A percentile compares a stretch with the other conserved stretches of the same genome.
Conservation (phyloP, 1,140 invertebrate species). For the Listronotus oregonensis region DNA sequence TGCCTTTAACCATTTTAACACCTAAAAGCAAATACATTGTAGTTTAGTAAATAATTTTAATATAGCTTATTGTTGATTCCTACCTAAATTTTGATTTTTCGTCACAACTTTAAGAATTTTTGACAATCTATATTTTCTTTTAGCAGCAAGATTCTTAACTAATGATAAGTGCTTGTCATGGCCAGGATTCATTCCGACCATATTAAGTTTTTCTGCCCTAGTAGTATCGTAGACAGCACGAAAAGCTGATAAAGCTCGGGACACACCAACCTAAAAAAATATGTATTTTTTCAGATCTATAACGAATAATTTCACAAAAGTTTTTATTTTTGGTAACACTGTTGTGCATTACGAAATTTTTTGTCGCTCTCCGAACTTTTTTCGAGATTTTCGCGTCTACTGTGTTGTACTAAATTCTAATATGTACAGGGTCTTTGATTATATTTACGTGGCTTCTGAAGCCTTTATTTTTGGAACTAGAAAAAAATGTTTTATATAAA, state of each 20-base stretch:
- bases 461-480: too few relatives aligned
- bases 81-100: conserved; percentile 51
- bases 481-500: too few relatives aligned
- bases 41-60: too few relatives aligned
- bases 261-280: conserved; percentile 62
- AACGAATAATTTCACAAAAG: background rate
- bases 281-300: background rate
- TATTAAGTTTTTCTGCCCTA: conserved; percentile 54
- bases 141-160: conserved; percentile 44
- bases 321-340: conserved; percentile 1
- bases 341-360: background rate
- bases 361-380: too few relatives aligned
- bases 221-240: conserved; percentile 57
- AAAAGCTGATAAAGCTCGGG: conserved; percentile 65
- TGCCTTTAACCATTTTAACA: too few relatives aligned
- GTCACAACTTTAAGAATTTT: conserved; percentile 47
- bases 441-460: too few relatives aligned
- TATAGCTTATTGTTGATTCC: too few relatives aligned
- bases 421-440: too few relatives aligned
- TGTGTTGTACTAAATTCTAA: too few relatives aligned
- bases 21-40: too few relatives aligned
- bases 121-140: conserved; percentile 45
- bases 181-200: conserved; percentile 66
- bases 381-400: too few relatives aligned
- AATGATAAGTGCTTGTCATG: conserved; percentile 51